Evolutionary conservation across 2,888 invertebrate species (phyloP), one percentile per base, ranked within the genome.

Genomic region (Cephus pygmeus): DNA sequence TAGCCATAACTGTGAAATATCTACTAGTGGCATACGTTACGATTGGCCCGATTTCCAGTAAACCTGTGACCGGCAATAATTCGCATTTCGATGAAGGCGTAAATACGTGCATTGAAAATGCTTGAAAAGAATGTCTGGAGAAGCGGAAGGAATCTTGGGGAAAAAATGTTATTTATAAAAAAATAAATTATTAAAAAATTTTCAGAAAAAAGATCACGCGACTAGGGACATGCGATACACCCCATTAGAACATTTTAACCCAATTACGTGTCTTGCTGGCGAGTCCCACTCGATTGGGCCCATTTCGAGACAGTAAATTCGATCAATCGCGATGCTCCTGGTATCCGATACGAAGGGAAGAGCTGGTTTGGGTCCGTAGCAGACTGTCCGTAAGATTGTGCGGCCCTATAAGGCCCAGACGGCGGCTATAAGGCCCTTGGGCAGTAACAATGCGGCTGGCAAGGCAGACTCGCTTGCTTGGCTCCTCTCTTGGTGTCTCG

Each of bases 1-100:
- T 85, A 86, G 85, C 89, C 87, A 90, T 90, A 90, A 90, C 90
- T 87, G 87, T 90, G 87, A 88, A 90, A 88, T 90, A 90, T 76
- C 76, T 69, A 56, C 69, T n/a, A 6, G 68, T 30, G 31, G 15
- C 71, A 34, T 31, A 33, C 34, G 71, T 15, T 71, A 34, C 71
- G 71, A 4, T 71, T 71, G 12, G 71, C 12, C 71, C 71, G 71
- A 71, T 71, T 34, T 71, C 71, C 12, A 31, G 33, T 71, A 71
- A 34, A 34, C 56, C 56, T 56, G 56, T 56, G 56, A 56, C 56
- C 56, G 2, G 23, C 56, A 56, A 56, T 56, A 56, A 56, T 56
- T 56, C 56, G 56, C 23, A 56, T 56, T 56, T 56, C 56, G 56
- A 56, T 3, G 56, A 56, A 56, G 23, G 9, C 56, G 15, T 56